Base-by-base conservation (phyloP, 2,113 vertebrate genomes). In the Hippocampus comes region DNA sequence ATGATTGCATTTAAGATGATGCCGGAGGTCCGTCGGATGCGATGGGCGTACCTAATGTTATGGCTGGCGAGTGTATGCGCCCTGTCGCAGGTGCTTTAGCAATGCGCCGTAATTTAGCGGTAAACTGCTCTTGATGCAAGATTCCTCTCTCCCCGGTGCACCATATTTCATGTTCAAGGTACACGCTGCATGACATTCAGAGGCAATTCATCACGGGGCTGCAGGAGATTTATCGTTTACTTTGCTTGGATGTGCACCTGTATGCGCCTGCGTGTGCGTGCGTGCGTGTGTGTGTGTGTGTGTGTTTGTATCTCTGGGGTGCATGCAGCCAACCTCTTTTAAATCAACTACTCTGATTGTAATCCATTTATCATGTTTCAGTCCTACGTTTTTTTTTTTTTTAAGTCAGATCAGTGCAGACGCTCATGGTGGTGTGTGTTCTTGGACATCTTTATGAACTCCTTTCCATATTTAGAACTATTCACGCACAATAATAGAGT, bases 81-180 rank as follows among this genome's bases (percentile, higher is more conserved):
- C 1, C 42, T 23, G 42, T 65, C 38, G 14, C 63, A 51, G 34
- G 59, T 68, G 70, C 67, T 83, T 81, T 71, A 76, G 81, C 78
- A 81, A 72, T 72, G 73, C 72, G 76, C 78, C 43, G 68, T 67
- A 82, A 81, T 83, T 66, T 43, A 83, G 84, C 78, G 78, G 78
- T 86, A 87, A 87, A 88, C 69, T 81, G 81, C 75, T 81, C 67
- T 56, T 78, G 67, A 84, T 82, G 70, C 65, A 64, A 74, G 79
- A 80, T 74, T 83, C 51, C 15, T 57, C 43, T 82, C 41, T 82
- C 76, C 72, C 73, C 9, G 68, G 20, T 15, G 67, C 70, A 67
- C 83, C 75, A 82, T 87, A 88, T 85, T 88, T 89, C 84, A 87
- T 80, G 68, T 68, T 78, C 78, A 68, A 72, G 70, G 69, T 64